Evolutionary conservation across 2,888 invertebrate genomes (phyloP), one percentile per base, ranked within the genome.

Genomic region (Oscheius sp.): DNA sequence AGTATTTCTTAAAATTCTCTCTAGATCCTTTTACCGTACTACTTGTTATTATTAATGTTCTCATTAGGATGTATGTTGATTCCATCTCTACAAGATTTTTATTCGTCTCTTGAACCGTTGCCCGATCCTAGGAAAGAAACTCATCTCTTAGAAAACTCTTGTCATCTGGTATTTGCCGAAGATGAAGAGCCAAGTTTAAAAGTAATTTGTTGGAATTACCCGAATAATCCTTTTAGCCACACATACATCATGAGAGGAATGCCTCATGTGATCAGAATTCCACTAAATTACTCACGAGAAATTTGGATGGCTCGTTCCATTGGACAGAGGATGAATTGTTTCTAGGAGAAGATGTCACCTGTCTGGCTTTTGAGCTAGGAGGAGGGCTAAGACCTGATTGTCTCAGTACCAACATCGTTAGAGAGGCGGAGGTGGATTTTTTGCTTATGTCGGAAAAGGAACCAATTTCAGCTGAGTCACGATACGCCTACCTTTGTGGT

Each of bases 131-230:
- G 17, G 3, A 17, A 42, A 42, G 25, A 75, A 23, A 8, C 73
- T 0, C 76, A 76, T 55, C 57, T 76, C 12, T 57, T 74, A 29
- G 76, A 76, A 25, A 76, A 76, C 34, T n/a, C 17, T 3, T 76
- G 76, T 37, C 72, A 33, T 58, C 71, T 73, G 23, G 65, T 55
- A 8, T 70, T 69, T 69, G 70, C 71, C 1, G 73, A 73, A 50
- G 66, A 71, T 6, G 42, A 70, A 23, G 76, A 76, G 46, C 64
- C 72, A 0, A 72, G 48, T 10, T 27, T 76, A 23, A 57, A 73
- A 45, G 75, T 75, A n/a, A 6, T 6, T 15, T 17, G 34, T 12
- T 5, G 8, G n/a, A 42, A 42, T 42, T n/a, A 42, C 8, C 8
- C 37, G 8, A 37, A 12, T 5, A 2, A n/a, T 2, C 17, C n/a